Evolutionary conservation across 2,888 invertebrate genomes (phyloP), one percentile per base, ranked within the genome.

Genomic region (Archaeoteleia sp.): DNA sequence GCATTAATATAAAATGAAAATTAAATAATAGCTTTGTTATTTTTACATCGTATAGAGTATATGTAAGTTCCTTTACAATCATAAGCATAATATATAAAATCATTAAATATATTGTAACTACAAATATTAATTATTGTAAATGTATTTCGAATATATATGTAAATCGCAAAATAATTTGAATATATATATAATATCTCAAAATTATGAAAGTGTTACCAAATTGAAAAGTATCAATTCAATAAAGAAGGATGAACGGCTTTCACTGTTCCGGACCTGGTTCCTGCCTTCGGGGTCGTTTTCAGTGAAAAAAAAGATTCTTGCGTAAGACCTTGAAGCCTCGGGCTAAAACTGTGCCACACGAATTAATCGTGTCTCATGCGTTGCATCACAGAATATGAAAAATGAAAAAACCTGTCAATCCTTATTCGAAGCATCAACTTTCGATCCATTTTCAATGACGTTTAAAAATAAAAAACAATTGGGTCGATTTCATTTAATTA

Each of bases 251-350:
- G 75, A 74, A 72, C 73, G 76, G 78, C 82, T 82, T 82, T 82
- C 82, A 82, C 82, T 79, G 75, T 81, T 68, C 58, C 71, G 70
- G 72, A 80, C 81, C 78, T 78, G 78, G 74, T 80, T 79, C 77
- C 71, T 78, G 71, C 74, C 74, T 74, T 73, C 70, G 53, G 73
- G 67, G 66, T 58, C 57, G 53, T 70, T 71, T 43, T n/a, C 7
- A 58, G 57, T 15, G n/a, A n/a, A 62, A 63, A 58, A 60, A 61
- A 61, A 1, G 49, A 51, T 37, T 72, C 72, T 82, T 82, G 73
- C 78, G 77, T 69, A 80, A 82, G 62, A 45, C 54, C 63, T 29
- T 25, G 25, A 39, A 14, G 12, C 39, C 40, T 39, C 46, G 29
- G 43, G 45, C 60, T 14, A 29, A 9, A 42, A 30, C 29, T 35